Conservation (phyloP, 2,888 invertebrate species). For the Cloeon dipterum region DNA sequence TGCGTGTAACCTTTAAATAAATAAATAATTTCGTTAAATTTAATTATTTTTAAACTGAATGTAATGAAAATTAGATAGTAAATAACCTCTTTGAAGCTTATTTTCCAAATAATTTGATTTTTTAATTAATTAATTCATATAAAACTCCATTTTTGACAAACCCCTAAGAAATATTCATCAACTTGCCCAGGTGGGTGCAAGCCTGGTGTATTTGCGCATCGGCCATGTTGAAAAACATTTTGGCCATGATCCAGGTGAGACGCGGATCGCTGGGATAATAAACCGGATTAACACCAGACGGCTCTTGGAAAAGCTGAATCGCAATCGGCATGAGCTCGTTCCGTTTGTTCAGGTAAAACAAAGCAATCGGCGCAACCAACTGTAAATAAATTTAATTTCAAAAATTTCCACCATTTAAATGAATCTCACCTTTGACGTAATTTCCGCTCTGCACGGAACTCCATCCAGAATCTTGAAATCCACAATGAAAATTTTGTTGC, state of each 20-base stretch:
- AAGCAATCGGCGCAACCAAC: conserved; percentile 18
- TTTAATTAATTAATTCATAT: too few relatives aligned
- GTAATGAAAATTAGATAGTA: too few relatives aligned
- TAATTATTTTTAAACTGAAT: too few relatives aligned
- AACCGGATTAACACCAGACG: conserved; percentile 18
- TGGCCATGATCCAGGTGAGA: conserved; percentile 18
- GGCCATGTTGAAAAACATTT: conserved; percentile 20
- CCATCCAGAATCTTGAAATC: conserved; percentile 16
- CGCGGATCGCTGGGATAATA: conserved; percentile 17
- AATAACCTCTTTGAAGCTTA: too few relatives aligned
- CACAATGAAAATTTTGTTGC: conserved; percentile 17
- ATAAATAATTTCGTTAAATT: too few relatives aligned
- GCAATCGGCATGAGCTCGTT: conserved; percentile 18
- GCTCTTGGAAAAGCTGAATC: conserved; percentile 20
- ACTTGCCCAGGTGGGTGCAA: conserved; percentile 16
- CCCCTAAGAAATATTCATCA: neutral
- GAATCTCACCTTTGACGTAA: conserved; percentile 13
- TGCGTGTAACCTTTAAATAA: conserved; percentile 17
- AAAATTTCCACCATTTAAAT: neutral
- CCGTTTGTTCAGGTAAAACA: conserved; percentile 18
- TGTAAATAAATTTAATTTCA: conserved; percentile 8
- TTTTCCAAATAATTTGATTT: neutral
- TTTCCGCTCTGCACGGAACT: conserved; percentile 12
- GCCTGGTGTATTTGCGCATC: conserved; percentile 18
- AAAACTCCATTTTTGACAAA: too few relatives aligned